Evolutionary conservation across 2,113 vertebrate genomes (phyloP), one percentile per base, ranked within the genome.

Genomic region (Mus spicilegus): DNA sequence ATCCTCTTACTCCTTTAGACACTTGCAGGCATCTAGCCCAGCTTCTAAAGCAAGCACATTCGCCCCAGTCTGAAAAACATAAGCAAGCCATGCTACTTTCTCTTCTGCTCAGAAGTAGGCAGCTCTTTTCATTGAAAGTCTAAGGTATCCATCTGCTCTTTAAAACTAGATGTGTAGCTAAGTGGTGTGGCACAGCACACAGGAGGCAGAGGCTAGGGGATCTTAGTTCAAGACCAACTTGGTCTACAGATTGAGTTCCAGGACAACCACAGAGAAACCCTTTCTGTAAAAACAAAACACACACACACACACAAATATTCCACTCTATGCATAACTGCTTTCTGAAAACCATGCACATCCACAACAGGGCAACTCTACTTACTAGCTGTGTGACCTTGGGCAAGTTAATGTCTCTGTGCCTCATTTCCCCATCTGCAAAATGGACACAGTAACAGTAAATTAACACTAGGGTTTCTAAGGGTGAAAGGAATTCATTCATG

Each of bases 371-470:
- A 11, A 13, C 28, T 91, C 94, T 90, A 56, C 90, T 92, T 78
- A 87, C 90, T 93, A 90, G 96, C 73, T 69, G 39, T 49, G 81
- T 61, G 90, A 94, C 24, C 85, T 90, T 77, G 91, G n/a, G 7
- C 87, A 96, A 92, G 61, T 81, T 56, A 82, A 95, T 84, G 88
- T 90, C 84, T 90, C 87, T 93, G 72, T 81, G 90, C 39, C 88
- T 95, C 92, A n/a, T 77, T 69, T 91, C 80, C 85, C 56, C 58
- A 77, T 90, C 96, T 96, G 96, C 70, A 86, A 94, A 96, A 82
- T 7, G 82, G 61, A 96, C 70, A 95, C 8, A 63, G 73, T 9
- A 82, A 33, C 0, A 11, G 46, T 81, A 75, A 94, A n/a, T 78
- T 22, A 67, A 42, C n/a, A 22, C 61, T 2, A 5, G 17, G 42